Conservation (phyloP, 2,113 vertebrate genomes). For the Prunella fulvescens region DNA sequence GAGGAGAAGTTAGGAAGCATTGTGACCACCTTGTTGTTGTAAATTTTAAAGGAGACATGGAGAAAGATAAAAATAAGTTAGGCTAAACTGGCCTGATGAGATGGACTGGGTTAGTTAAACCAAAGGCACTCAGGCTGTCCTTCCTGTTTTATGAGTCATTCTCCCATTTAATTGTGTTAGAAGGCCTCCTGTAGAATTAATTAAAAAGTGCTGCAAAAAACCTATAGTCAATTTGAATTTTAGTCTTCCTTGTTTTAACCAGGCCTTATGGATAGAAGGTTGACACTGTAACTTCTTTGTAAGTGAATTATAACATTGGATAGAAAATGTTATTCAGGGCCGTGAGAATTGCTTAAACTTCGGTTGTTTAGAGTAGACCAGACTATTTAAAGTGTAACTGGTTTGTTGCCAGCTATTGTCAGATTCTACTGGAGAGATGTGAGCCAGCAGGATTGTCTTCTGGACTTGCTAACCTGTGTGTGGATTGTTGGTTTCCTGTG, state of each 20-base stretch:
- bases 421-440: not conserved
- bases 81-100: not conserved
- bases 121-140: not conserved
- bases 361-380: not conserved
- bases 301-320: not conserved
- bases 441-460: not conserved
- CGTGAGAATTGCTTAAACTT: not conserved
- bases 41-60: not conserved
- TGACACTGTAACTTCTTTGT: not conserved
- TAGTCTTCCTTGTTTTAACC: not conserved
- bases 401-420: not conserved
- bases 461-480: not conserved
- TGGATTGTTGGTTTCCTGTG: not conserved
- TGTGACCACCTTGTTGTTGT: not conserved
- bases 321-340: not conserved
- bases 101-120: not conserved
- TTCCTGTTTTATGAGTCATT: constrained; percentile 39
- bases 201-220: not conserved
- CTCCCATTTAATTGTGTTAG: not conserved
- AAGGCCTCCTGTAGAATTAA: constrained; percentile 24
- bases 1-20: not conserved
- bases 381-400: not conserved
- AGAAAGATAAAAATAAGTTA: constrained; percentile 10
- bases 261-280: not conserved
- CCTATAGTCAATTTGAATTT: not conserved